Conservation (phyloP, 2,888 invertebrate genomes). For the Nebria salina region DNA sequence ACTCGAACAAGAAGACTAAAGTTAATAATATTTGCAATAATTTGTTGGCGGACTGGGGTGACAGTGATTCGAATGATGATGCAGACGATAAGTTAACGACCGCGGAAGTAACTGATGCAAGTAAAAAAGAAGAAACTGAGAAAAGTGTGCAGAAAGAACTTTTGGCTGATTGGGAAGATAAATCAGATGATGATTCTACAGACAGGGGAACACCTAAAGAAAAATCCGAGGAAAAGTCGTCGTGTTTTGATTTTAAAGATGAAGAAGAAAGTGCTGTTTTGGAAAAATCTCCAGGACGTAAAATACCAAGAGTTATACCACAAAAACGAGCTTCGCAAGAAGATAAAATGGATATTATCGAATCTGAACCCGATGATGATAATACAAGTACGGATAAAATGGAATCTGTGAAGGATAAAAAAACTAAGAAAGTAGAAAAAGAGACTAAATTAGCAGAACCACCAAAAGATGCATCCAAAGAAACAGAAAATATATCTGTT, state of each 20-base stretch:
- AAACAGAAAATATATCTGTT: constrained; percentile 20
- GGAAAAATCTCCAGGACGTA: constrained; percentile 64
- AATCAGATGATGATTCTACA: constrained; percentile 54
- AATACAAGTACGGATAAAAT: constrained; percentile 49
- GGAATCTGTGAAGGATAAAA: constrained; percentile 53
- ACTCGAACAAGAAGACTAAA: constrained; percentile 41
- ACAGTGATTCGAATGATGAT: constrained; percentile 53
- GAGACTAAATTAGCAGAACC: constrained; percentile 26
- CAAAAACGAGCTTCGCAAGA: constrained; percentile 49
- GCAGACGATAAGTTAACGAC: constrained; percentile 39
- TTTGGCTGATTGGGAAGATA: constrained; percentile 59
- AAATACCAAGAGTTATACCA: constrained; percentile 71
- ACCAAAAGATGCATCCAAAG: constrained; percentile 50
- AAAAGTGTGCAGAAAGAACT: constrained; percentile 40
- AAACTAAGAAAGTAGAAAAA: not conserved
- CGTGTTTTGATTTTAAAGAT: constrained; percentile 83
- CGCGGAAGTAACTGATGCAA: constrained; percentile 56
- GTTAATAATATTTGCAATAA: constrained; percentile 39
- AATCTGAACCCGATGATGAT: constrained; percentile 30
- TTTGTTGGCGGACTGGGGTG: constrained; percentile 49
- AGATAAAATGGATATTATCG: constrained; percentile 26
- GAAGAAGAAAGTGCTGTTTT: constrained; percentile 73
- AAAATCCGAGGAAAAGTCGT: constrained; percentile 61
- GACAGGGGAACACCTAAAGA: constrained; percentile 32
- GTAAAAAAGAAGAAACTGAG: constrained; percentile 50